Percentiles rank a stretch among this genome's conserved stretches.
Conservation (phyloP, 2,888 invertebrate species). For the Tenthredo distinguenda region DNA sequence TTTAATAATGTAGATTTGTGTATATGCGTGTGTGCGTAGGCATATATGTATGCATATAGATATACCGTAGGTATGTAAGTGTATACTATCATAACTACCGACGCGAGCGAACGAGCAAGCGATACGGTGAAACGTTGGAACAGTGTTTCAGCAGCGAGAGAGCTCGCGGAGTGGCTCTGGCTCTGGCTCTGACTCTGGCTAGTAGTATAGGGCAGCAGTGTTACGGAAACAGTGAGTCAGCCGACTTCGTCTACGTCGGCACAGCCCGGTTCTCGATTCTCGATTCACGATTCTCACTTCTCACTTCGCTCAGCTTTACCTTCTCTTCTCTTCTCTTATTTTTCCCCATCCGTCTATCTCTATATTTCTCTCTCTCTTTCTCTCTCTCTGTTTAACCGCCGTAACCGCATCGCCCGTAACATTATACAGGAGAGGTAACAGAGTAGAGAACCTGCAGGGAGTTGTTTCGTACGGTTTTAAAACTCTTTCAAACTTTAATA, state of each 20-base stretch:
- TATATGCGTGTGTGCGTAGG: neutral
- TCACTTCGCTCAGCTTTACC: neutral
- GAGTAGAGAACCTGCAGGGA: neutral
- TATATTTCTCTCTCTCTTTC: neutral
- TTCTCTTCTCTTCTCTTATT: neutral
- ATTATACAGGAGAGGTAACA: neutral
- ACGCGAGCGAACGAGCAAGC: neutral
- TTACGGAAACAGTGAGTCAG: conserved; percentile 50
- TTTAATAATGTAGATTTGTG: neutral
- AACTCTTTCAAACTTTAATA: too few species aligned
- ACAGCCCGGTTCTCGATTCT: neutral
- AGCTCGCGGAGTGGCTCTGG: neutral
- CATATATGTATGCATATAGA: neutral
- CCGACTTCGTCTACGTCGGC: conserved; percentile 42
- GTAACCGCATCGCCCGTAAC: conserved; percentile 18
- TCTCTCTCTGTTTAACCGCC: neutral
- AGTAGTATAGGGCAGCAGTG: conserved; percentile 30
- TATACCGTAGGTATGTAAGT: neutral
- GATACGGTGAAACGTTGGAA: conserved; percentile 35
- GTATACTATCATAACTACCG: neutral
- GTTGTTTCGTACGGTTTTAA: too few species aligned
- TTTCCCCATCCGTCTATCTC: neutral
- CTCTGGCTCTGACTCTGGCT: neutral
- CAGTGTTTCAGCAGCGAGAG: neutral
- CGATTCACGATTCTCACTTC: neutral